Evolutionary conservation across 2,888 invertebrate species (phyloP).

Genomic region (Megaustenia siamemsis): DNA sequence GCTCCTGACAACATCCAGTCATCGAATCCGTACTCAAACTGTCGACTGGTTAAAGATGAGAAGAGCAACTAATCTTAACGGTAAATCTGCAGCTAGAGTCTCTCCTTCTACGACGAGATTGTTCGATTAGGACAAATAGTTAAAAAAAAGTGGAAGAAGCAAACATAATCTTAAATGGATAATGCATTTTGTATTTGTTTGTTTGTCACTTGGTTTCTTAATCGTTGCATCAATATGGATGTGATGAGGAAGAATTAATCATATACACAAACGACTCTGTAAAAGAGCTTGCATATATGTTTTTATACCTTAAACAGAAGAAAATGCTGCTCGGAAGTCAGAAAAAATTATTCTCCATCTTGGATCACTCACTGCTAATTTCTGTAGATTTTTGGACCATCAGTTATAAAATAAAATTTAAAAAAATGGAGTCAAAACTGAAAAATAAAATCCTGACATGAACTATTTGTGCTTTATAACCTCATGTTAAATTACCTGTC

Average conservation of each 20-base stretch:
- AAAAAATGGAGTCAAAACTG: too few relatives aligned
- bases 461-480: too few relatives aligned
- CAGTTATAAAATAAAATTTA: too few relatives aligned
- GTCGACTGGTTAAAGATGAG: neutral
- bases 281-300: neutral
- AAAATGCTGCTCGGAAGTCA: too few relatives aligned
- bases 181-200: neutral
- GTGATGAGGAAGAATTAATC: neutral
- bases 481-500: too few relatives aligned
- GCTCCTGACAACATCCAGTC: neutral
- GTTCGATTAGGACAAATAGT: neutral
- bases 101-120: neutral
- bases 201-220: neutral
- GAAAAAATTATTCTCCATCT: too few relatives aligned
- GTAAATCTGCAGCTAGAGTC: neutral
- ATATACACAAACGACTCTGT: too few relatives aligned
- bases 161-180: neutral
- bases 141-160: neutral
- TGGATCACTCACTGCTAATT: too few relatives aligned
- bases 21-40: conserved; percentile 20
- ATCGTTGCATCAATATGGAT: neutral
- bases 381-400: too few relatives aligned
- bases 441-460: too few relatives aligned
- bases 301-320: too few relatives aligned
- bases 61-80: neutral